Evolutionary conservation across 1,140 invertebrate species (phyloP).

Genomic region (Eciton burchellii): DNA sequence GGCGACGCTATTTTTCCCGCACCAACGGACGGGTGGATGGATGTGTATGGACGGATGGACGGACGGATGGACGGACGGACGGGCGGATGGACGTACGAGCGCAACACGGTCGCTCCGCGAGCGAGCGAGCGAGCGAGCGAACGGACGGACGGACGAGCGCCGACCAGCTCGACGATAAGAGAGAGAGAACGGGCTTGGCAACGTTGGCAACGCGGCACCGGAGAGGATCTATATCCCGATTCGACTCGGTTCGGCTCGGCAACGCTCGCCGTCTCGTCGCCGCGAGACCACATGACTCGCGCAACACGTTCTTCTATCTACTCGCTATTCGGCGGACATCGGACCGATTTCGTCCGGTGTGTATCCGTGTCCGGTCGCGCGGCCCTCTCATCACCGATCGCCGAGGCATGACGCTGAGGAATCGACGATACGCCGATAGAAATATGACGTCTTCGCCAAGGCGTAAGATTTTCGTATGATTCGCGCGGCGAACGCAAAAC

Average conservation of each 20-base stretch:
- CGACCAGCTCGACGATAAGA: constrained; percentile 61
- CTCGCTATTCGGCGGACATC: constrained; percentile 73
- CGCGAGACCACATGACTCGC: constrained; percentile 77
- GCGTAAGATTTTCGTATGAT: no score
- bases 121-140: constrained; percentile 20
- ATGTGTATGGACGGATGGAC: constrained; percentile 14
- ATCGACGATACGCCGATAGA: no score
- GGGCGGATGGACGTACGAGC: constrained; percentile 34
- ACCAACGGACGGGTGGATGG: constrained; percentile 39
- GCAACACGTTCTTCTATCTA: constrained; percentile 60
- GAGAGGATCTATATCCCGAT: constrained; percentile 78
- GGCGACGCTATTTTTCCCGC: constrained; percentile 81
- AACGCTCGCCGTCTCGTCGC: constrained; percentile 44
- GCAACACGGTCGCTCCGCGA: constrained; percentile 15
- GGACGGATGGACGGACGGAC: constrained; percentile 43
- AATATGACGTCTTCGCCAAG: no score
- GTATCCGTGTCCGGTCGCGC: constrained; percentile 39
- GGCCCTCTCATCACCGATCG: neutral
- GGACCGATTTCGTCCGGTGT: constrained; percentile 68
- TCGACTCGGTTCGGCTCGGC: constrained; percentile 39
- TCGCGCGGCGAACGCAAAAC: no score
- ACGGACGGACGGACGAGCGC: constrained; percentile 36
- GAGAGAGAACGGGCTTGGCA: constrained; percentile 64
- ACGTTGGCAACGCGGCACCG: constrained; percentile 68
- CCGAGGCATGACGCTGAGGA: constrained; percentile 15